These are phyloP conservation scores for Platygyra sinensis DNA, from an alignment of 64 coral and sea anemone species.

Conservation along the genomic window DNA sequence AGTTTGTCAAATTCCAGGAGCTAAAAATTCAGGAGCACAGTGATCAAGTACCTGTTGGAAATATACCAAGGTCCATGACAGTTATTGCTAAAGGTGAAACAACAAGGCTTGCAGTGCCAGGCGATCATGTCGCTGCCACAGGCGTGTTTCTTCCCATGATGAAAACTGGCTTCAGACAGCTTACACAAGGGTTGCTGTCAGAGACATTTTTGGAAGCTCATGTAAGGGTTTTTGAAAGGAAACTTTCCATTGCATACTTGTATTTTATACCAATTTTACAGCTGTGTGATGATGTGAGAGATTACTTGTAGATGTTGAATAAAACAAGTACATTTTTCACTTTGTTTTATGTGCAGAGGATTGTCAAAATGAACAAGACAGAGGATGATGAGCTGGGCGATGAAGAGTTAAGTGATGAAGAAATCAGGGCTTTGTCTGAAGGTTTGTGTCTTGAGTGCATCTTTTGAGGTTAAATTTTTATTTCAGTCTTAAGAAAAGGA, in stretches of 20 bases:
- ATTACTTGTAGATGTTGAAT: too few species aligned
- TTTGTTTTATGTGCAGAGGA: conserved; percentile 58
- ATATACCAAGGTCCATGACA: conserved; percentile 94
- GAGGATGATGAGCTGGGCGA: conserved; percentile 87
- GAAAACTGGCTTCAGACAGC: conserved; percentile 89
- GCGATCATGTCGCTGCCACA: conserved; percentile 84
- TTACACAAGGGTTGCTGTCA: conserved; percentile 86
- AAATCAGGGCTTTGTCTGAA: conserved; percentile 84
- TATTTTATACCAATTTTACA: too few species aligned
- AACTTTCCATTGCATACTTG: too few species aligned
- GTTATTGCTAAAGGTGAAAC: conserved; percentile 95
- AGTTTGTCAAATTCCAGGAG: conserved; percentile 96
- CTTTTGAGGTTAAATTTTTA: too few species aligned
- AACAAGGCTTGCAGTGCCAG: conserved; percentile 83
- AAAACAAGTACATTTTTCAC: background rate
- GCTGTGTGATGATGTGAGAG: too few species aligned
- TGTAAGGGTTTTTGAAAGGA: conserved; percentile 60
- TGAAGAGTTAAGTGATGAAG: conserved; percentile 85
- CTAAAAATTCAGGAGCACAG: conserved; percentile 98
- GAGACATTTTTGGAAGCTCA: conserved; percentile 99
- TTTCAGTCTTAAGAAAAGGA: too few species aligned
- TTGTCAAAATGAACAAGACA: conserved; percentile 97
- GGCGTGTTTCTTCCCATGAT: conserved; percentile 98
- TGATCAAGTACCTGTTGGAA: conserved; percentile 95
- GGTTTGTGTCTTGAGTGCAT: conserved; percentile 30